phyloP scores from a whole-genome alignment of 1,140 invertebrate genomes.

The Drosophila seguyi region DNA sequence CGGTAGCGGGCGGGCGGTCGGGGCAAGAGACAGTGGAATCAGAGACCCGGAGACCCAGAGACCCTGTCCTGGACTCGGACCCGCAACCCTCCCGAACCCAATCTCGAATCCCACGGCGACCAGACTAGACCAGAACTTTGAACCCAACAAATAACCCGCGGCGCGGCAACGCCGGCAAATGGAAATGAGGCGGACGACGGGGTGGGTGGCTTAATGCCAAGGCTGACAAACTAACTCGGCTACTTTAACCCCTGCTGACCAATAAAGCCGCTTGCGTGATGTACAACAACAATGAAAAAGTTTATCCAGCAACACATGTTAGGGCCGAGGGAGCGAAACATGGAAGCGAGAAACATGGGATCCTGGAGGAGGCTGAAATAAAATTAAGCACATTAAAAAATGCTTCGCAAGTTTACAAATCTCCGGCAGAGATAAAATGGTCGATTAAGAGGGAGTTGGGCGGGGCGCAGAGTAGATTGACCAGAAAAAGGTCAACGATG shows the following conservation, averaged over 20 bases:
- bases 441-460: constrained; percentile 23
- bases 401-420: constrained; percentile 83
- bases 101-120: constrained; percentile 36
- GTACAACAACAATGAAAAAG: constrained; percentile 73
- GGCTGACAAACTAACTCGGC: constrained; percentile 76
- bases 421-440: constrained; percentile 52
- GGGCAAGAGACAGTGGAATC: constrained; percentile 3
- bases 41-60: constrained; percentile 11
- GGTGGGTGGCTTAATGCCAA: constrained; percentile 58
- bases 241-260: constrained; percentile 79
- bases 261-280: constrained; percentile 83
- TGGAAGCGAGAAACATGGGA: not conserved
- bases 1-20: not conserved
- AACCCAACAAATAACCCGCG: constrained; percentile 78
- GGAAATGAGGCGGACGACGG: constrained; percentile 42
- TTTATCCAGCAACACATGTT: constrained; percentile 72
- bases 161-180: constrained; percentile 50
- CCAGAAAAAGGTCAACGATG: constrained; percentile 64
- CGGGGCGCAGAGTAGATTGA: constrained; percentile 21
- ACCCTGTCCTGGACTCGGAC: constrained; percentile 13
- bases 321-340: constrained; percentile 22
- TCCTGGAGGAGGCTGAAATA: constrained; percentile 51
- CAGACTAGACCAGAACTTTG: constrained; percentile 56
- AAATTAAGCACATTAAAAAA: constrained; percentile 83
- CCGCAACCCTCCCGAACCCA: constrained; percentile 37